phyloP scores from a whole-genome alignment of 2,888 invertebrate genomes.

The Cremastobaeus sp. region DNA sequence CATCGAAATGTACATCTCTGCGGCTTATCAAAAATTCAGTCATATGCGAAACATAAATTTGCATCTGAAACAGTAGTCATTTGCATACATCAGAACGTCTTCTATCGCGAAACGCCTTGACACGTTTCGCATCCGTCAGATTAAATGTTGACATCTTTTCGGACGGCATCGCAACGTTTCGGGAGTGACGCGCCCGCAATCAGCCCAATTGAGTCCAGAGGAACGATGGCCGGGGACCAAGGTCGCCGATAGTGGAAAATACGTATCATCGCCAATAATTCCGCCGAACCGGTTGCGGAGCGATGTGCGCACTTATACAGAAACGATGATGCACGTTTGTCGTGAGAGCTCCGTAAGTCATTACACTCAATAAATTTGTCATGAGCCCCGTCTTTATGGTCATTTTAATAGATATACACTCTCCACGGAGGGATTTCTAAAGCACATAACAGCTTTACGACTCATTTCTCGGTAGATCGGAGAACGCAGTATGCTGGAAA shows the following conservation, averaged over 20 bases:
- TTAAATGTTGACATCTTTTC: not conserved
- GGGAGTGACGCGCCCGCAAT: slow-evolving; percentile 25
- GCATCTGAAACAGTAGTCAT: slow-evolving; percentile 19
- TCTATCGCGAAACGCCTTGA: not conserved
- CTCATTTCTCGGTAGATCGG: too few relatives aligned
- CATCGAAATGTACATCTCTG: slow-evolving; percentile 14
- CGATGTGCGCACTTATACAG: slow-evolving; percentile 34
- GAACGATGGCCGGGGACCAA: slow-evolving; percentile 66
- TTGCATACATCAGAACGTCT: slow-evolving; percentile 32
- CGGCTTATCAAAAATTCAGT: slow-evolving; percentile 23
- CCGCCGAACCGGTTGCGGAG: slow-evolving; percentile 65
- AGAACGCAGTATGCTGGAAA: too few relatives aligned
- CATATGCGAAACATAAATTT: slow-evolving; percentile 26
- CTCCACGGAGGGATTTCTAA: too few relatives aligned
- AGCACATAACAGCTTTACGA: too few relatives aligned
- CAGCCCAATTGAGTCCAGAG: slow-evolving; percentile 58
- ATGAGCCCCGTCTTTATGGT: not conserved
- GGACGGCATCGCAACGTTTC: not conserved
- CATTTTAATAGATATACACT: not conserved
- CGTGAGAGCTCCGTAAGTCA: slow-evolving; percentile 4
- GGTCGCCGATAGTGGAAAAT: slow-evolving; percentile 63
- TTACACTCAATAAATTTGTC: slow-evolving; percentile 35
- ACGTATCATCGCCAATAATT: slow-evolving; percentile 66
- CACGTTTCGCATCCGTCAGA: not conserved
- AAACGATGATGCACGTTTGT: slow-evolving; percentile 19